Evolutionary conservation across 2,888 invertebrate genomes (phyloP).

Genomic region (Conus canariensis): DNA sequence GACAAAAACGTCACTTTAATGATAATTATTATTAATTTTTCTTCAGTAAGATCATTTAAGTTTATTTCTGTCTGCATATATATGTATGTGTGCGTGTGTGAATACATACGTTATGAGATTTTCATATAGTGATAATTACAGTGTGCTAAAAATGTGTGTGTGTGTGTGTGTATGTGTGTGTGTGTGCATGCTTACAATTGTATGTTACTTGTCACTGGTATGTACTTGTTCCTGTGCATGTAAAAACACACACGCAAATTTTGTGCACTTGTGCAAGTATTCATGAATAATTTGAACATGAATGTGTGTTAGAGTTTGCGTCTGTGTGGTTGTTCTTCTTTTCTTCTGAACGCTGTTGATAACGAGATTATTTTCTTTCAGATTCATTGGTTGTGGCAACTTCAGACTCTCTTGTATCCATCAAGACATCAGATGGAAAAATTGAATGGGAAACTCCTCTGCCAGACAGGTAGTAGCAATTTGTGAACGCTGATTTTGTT

Average conservation of each 20-base stretch:
- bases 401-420: conserved; percentile 56
- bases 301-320: background rate
- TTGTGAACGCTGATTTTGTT: too few species aligned
- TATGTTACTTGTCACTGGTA: too few species aligned
- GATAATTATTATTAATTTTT: too few species aligned
- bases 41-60: background rate
- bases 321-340: background rate
- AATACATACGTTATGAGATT: background rate
- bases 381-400: conserved; percentile 54
- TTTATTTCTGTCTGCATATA: background rate
- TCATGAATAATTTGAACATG: background rate
- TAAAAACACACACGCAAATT: too few species aligned
- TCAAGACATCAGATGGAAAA: conserved; percentile 62
- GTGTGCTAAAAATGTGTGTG: background rate
- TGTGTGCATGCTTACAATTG: background rate
- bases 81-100: background rate
- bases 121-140: too few species aligned
- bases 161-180: background rate
- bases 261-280: background rate
- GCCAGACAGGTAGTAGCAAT: conserved; percentile 60
- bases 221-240: too few species aligned
- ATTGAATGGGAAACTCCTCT: conserved; percentile 65
- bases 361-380: background rate
- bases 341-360: background rate
- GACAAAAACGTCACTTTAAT: too few species aligned